Evolutionary conservation across 2,113 vertebrate species (phyloP), one percentile per base, ranked within the genome.

Genomic region (Cacatua alba): DNA sequence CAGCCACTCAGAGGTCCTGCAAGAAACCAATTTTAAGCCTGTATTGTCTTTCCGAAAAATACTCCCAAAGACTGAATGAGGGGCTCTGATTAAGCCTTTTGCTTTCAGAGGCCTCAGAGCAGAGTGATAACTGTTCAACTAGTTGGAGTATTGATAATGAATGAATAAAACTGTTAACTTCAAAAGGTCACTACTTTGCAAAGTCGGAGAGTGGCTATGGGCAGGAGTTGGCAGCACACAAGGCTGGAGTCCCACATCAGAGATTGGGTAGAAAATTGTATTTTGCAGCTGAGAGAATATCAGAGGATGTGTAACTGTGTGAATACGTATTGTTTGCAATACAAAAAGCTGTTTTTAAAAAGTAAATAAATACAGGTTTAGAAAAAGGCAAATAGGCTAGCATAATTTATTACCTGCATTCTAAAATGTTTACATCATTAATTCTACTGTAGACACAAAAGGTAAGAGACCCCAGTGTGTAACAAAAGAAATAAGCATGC

Each of bases 1-100:
- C 81, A 91, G 49, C 87, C 4, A 2, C 49, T 72, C 28, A 5
- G 67, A 82, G 70, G 49, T 94, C 78, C 75, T 87, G 67, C 63
- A 90, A 85, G 33, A 92, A 94, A 82, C 62, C 52, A 62, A 17
- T 94, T 91, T 87, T 44, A 90, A 90, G 37, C 25, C 48, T 76
- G 9, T 68, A 39, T 76, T 93, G 57, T 79, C 65, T 79, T 82
- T 92, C 67, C 85, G 74, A 84, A 91, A 48, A 82, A 49, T 72
- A 44, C 31, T 85, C 37, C 57, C 49, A 14, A 85, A 87, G 75
- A 82, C 26, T 74, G 87, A 90, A 74, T 41, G 78, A 92, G 28
- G 24, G n/a, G 12, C 49, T 92, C 63, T 69, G 77, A 95, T 87
- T 57, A 95, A 89, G 69, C 57, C 35, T 90, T 75, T 68, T 72